phyloP scores from a whole-genome alignment of 2,888 invertebrate genomes.

The Dryocosmus kuriphilus region DNA sequence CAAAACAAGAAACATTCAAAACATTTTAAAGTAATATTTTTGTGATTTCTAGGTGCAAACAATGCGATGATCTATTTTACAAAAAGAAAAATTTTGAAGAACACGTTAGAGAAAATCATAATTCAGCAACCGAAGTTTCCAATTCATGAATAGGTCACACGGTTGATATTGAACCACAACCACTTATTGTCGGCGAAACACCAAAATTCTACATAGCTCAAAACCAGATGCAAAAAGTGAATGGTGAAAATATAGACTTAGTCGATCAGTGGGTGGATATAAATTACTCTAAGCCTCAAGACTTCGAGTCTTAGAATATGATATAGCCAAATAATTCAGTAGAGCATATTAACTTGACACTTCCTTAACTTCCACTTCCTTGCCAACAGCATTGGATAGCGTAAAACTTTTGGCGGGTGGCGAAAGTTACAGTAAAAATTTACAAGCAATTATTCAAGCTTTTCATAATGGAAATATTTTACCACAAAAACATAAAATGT shows the following conservation, averaged over 20 bases:
- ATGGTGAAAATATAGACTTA: not conserved
- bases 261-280: too few relatives aligned
- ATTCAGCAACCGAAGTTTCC: slow-evolving; percentile 28
- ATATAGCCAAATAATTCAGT: too few relatives aligned
- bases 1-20: not conserved
- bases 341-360: too few relatives aligned
- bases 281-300: too few relatives aligned
- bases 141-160: slow-evolving; percentile 44
- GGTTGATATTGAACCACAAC: slow-evolving; percentile 39
- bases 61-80: slow-evolving; percentile 57
- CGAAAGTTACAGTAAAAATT: too few relatives aligned
- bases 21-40: not conserved
- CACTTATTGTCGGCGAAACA: not conserved
- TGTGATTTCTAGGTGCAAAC: slow-evolving; percentile 56
- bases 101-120: slow-evolving; percentile 55
- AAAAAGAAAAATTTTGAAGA: slow-evolving; percentile 59
- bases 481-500: too few relatives aligned
- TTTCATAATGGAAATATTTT: too few relatives aligned
- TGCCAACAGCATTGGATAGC: too few relatives aligned
- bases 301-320: too few relatives aligned
- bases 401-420: too few relatives aligned
- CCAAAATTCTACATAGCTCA: not conserved
- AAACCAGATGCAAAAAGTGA: not conserved
- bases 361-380: too few relatives aligned
- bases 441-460: too few relatives aligned